Percentiles rank a stretch among this genome's conserved stretches.
Evolutionary conservation across 1,140 invertebrate genomes (phyloP).

Genomic region (Euborellia annulipes): DNA sequence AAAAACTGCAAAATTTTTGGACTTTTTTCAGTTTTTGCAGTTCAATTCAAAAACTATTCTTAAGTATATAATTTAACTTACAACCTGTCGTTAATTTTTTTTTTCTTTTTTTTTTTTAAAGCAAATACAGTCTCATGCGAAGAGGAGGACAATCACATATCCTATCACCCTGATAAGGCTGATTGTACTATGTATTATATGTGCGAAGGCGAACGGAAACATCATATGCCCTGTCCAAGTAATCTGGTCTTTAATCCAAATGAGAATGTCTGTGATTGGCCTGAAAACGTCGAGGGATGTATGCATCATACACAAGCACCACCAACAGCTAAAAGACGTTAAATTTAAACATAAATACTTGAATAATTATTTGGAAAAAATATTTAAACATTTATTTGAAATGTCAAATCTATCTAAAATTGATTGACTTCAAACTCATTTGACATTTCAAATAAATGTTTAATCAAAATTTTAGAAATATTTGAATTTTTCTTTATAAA

Average conservation of each 20-base stretch:
- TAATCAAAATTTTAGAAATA: no score
- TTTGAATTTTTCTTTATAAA: no score
- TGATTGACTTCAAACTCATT: no score
- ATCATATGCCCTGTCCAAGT: conserved; percentile 93
- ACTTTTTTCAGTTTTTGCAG: no score
- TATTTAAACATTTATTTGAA: no score
- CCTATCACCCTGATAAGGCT: conserved; percentile 75
- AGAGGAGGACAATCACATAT: conserved; percentile 86
- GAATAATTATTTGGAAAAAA: no score
- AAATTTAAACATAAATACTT: no score
- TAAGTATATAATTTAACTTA: conserved; percentile 3
- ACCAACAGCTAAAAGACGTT: conserved; percentile 26
- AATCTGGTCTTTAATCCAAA: conserved; percentile 86
- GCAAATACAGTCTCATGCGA: conserved; percentile 78
- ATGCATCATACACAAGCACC: conserved; percentile 64
- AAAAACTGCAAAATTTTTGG: no score
- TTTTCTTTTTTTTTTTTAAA: conserved; percentile 28
- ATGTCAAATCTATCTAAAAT: no score
- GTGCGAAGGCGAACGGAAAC: conserved; percentile 88
- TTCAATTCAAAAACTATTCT: conserved; percentile 8
- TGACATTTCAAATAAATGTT: no score
- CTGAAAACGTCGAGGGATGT: conserved; percentile 83
- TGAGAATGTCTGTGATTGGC: conserved; percentile 92
- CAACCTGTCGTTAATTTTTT: neutral
- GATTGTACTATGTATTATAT: conserved; percentile 91